Conservation (phyloP, 1,140 invertebrate species). For the Yoshiicerus persimilis region DNA sequence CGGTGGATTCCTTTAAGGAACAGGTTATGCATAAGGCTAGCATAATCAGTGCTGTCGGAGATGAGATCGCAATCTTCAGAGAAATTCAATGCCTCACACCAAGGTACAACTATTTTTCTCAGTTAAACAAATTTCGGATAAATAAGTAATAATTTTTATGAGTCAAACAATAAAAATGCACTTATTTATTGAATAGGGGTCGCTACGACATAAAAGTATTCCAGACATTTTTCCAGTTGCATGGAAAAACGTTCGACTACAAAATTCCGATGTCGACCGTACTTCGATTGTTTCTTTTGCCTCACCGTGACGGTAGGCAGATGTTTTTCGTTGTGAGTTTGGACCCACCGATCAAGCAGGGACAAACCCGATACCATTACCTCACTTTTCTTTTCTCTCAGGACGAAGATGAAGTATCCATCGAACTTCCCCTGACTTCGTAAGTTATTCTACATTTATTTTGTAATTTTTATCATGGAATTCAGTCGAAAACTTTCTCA, state of each 20-base stretch:
- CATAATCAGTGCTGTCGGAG: slow-evolving; percentile 95
- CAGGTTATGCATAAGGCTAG: slow-evolving; percentile 96
- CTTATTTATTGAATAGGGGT: slow-evolving; percentile 70
- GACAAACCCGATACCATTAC: slow-evolving; percentile 95
- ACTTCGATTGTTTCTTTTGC: slow-evolving; percentile 87
- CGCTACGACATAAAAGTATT: slow-evolving; percentile 99
- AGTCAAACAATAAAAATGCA: too few species aligned
- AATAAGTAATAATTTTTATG: too few species aligned
- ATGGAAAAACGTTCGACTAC: slow-evolving; percentile 99
- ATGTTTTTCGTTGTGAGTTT: slow-evolving; percentile 97
- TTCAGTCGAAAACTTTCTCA: too few species aligned
- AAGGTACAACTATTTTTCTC: too few species aligned
- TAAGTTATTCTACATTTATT: too few species aligned
- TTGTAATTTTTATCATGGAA: too few species aligned
- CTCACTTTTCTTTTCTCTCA: slow-evolving; percentile 91
- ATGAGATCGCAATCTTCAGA: slow-evolving; percentile 94
- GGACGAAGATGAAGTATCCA: slow-evolving; percentile 78
- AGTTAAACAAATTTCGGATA: background rate
- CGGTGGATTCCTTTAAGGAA: slow-evolving; percentile 92
- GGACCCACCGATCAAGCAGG: slow-evolving; percentile 99
- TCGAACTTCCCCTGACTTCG: slow-evolving; percentile 90
- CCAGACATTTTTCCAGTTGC: slow-evolving; percentile 94
- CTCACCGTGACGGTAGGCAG: slow-evolving; percentile 96
- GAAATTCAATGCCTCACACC: slow-evolving; percentile 98
- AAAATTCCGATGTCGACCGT: slow-evolving; percentile 98